These are phyloP conservation scores for Aporrectodea caliginosa DNA, from an alignment of 1,140 invertebrate genomes.

Conservation along the genomic window DNA sequence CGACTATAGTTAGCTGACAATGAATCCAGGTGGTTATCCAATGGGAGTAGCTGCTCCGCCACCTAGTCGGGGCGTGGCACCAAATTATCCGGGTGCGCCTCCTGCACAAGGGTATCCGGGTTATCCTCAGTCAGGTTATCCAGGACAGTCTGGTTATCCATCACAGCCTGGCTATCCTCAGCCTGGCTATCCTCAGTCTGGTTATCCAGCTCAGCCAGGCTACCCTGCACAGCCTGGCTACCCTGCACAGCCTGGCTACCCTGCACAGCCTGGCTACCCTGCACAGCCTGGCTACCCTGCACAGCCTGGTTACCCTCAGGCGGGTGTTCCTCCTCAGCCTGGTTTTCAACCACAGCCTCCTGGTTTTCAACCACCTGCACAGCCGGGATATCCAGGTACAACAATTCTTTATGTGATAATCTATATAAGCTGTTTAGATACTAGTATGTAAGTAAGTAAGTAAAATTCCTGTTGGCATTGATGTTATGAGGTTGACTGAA, in stretches of 20 bases:
- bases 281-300: not conserved
- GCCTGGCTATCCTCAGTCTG: not conserved
- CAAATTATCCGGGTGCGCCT: not conserved
- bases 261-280: not conserved
- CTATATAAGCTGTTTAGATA: not conserved
- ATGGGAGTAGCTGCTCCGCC: not conserved
- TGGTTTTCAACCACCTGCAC: not conserved
- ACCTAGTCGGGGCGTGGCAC: not conserved
- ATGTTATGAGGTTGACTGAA: not conserved
- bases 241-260: not conserved
- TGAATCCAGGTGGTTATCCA: not conserved
- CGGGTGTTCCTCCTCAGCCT: not conserved
- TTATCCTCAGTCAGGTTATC: not conserved
- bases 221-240: not conserved
- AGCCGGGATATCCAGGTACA: not conserved
- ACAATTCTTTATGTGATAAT: not conserved
- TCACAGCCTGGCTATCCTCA: not conserved
- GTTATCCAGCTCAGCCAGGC: not conserved
- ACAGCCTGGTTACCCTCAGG: not conserved
- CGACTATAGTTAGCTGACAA: not conserved
- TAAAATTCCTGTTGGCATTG: no score
- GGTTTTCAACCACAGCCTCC: not conserved
- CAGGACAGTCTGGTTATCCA: no score
- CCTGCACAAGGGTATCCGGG: not conserved
- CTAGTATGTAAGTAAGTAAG: not conserved